These are phyloP conservation scores for Eutrigla gurnardus DNA, from an alignment of 2,797 vertebrate genomes.

Conservation along the genomic window DNA sequence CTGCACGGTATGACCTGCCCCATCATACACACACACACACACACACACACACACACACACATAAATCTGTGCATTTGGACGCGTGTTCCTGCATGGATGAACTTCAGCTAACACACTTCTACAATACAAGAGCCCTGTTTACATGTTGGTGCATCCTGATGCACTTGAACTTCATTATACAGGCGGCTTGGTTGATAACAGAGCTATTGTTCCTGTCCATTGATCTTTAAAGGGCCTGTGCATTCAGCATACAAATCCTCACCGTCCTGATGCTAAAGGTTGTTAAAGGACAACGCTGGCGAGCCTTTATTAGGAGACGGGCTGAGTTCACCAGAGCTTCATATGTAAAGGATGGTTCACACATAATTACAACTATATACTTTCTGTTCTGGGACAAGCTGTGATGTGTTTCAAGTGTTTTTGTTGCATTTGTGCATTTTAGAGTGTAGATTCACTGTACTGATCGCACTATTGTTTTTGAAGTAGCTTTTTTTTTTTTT, in stretches of 20 bases:
- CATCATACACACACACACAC: conserved; percentile 4
- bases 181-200: conserved; percentile 43
- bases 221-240: conserved; percentile 37
- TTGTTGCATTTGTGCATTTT: neutral
- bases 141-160: conserved; percentile 41
- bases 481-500: neutral
- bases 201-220: conserved; percentile 43
- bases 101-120: conserved; percentile 27
- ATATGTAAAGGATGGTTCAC: neutral
- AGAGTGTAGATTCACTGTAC: neutral
- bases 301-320: neutral
- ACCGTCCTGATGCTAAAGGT: conserved; percentile 13
- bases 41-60: neutral
- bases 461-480: neutral
- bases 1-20: neutral
- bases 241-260: conserved; percentile 39
- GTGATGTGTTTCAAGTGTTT: neutral
- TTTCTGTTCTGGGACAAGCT: neutral
- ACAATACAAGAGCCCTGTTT: conserved; percentile 39
- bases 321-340: neutral
- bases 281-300: conserved; percentile 30
- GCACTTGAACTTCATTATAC: conserved; percentile 45
- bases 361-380: neutral
- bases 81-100: conserved; percentile 44
- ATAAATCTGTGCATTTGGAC: conserved; percentile 22